Percentiles rank a stretch among this genome's conserved stretches.
Evolutionary conservation across 1,140 invertebrate genomes (phyloP).

Genomic region (Fopius arisanus): DNA sequence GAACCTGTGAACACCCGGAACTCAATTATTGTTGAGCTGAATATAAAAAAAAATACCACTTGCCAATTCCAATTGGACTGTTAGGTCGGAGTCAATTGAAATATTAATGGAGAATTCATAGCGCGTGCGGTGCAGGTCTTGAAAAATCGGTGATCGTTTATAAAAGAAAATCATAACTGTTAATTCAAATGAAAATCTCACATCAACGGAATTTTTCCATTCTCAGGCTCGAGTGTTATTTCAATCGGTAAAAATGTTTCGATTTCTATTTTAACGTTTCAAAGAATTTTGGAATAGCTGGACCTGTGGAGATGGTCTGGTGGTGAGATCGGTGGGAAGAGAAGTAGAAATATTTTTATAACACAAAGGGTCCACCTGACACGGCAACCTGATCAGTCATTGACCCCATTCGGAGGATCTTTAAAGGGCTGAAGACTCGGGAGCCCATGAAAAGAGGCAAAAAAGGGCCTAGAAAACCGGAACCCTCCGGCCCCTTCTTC

Average conservation of each 20-base stretch:
- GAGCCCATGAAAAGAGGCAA: neutral
- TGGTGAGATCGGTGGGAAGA: neutral
- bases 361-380: conserved; percentile 11
- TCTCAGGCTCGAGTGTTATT: too few species aligned
- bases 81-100: too few species aligned
- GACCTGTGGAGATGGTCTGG: too few species aligned
- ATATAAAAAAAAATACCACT: neutral
- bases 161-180: too few species aligned
- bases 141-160: too few species aligned
- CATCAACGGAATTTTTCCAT: too few species aligned
- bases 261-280: too few species aligned
- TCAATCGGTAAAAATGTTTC: too few species aligned
- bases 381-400: conserved; percentile 26
- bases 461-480: conserved; percentile 5
- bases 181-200: too few species aligned
- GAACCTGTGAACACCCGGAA: neutral
- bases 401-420: conserved; percentile 13
- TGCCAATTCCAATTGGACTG: too few species aligned
- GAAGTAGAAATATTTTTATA: neutral
- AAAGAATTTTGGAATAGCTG: neutral
- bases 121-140: too few species aligned
- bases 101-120: too few species aligned
- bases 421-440: conserved; percentile 4
- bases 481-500: neutral
- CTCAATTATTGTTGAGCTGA: neutral